Base-by-base conservation (phyloP, 2,113 vertebrate genomes). In the Boleophthalmus pectinirostris region DNA sequence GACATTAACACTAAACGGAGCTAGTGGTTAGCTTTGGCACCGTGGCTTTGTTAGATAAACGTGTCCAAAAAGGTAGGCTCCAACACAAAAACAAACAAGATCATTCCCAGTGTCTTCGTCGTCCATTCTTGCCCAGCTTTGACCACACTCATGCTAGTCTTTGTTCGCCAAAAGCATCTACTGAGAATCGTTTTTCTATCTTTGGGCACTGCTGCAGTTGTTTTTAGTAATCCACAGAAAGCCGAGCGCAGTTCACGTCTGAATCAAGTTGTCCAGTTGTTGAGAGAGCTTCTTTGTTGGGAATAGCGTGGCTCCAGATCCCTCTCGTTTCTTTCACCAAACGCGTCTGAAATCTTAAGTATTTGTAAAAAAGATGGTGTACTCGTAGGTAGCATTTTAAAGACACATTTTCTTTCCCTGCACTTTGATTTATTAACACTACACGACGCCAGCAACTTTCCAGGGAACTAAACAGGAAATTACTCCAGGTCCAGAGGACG, bases 161-260 rank as follows among this genome's bases (percentile, higher is more conserved):
- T 92, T 94, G 92, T 92, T 84, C 82, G 77, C 83, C 80, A 66
- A 24, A 60, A 20, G 20, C 38, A 61, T 66, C 82, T 79, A 54
- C 79, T 80, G 82, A 80, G 63, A 73, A 85, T 64, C 76, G 77
- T 60, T 38, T 73, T 64, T 78, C 67, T 68, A 45, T 82, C 25
- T 6, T 33, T 1, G 20, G 21, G 21, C 24, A n/a, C 33, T 45
- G 46, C 49, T 56, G 68, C 54, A 63, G 1, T 16, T 20, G 14
- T 25, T 25, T 70, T 11, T 2, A 10, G 11, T 57, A 23, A 68
- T 47, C 53, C 45, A 35, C 14, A 43, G 45, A 53, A 74, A 2
- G 65, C 56, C 0, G 3, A 56, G 57, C 25, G 10, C 15, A 69
- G 57, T 38, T 16, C 11, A 51, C 73, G 73, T 29, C 16, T 69